Base-by-base conservation (phyloP, 2,888 invertebrate genomes). In the Phyto melanocephala region DNA sequence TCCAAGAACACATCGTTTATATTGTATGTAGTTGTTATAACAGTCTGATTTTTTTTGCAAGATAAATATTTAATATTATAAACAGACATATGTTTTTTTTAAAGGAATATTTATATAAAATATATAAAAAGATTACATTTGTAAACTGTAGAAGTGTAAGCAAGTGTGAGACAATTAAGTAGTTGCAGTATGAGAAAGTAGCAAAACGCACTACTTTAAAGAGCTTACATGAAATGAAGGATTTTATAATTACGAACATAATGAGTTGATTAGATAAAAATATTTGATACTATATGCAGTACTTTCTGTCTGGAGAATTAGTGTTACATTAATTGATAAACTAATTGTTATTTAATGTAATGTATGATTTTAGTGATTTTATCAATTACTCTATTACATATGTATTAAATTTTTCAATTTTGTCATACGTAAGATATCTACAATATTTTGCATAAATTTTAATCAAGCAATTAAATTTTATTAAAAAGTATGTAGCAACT, bases 241-340 rank as follows among this genome's bases (percentile, higher is more conserved):
- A 54, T 40, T 68, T 54, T 13, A 47, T 62, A 58, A 74, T 80
- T 74, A 62, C 74, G 75, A 74, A 80, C 40, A 63, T 74, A 80
- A 68, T 70, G 54, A 80, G 37, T 68, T 74, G 79, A 80, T 80
- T 62, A 74, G 80, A 80, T 74, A 80, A 68, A n/a, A n/a, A 70
- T 52, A 60, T 42, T 60, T 62, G 40, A 62, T 11, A 24, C 11
- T 54, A 24, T 24, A 10, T 28, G 10, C 28, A 52, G 24, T 6
- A 28, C 6, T 17, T 1, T 42, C 45, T 15, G 11, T 37, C 15
- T 54, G 6, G 17, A 45, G 7, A 45, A n/a, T 40, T 40, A 40
- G 40, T 15, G 42, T 45, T 45, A 2, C 8, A 15, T n/a, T 8
- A 40, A 0, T 40, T 40, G 0, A 1, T n/a, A 13, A 10, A 5